Base-by-base conservation (phyloP, 2,797 vertebrate genomes). In the Phataginus tetradactyla region DNA sequence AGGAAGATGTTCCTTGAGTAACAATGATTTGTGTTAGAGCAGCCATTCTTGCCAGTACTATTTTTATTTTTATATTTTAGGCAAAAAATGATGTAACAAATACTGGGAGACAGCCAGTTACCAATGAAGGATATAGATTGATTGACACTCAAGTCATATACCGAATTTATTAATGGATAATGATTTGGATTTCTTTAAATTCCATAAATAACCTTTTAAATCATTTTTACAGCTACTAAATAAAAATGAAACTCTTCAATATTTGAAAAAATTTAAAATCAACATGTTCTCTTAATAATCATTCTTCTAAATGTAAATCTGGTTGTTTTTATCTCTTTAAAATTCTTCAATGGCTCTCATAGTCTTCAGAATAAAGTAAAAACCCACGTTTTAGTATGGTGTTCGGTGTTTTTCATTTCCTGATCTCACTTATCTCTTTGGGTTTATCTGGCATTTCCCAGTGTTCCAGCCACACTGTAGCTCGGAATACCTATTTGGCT, bases 201-300 rank as follows among this genome's bases (percentile, higher is more conserved):
- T 61, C 3, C 29, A 57, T n/a, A 45, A 77, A 29, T 20, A 81
- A 81, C 15, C n/a, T 37, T 20, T 45, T 96, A 37, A 61, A 74
- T 74, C 15, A 45, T 0, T 39, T 45, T n/a, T 86, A 25, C 0
- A 55, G 12, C 7, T 89, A 34, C 71, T 91, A 63, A 93, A 88
- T 81, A 42, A 78, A 84, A 80, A 37, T 63, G 42, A 93, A 64
- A 78, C 53, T 71, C 10, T 66, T 81, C 64, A 86, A 7, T 75
- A 32, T 77, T 86, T 59, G 45, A 53, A 78, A 94, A 79, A 92
- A 75, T 69, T 92, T 1, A 78, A 93, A 93, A 63, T 80, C 18
- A 55, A 23, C 21, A 42, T 49, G n/a, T 51, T 55, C 11, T 64
- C 84, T 75, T 86, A 25, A 18, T 86, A 78, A 81, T 57, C 14